Evolutionary conservation across 2,888 invertebrate species (phyloP).

Genomic region (Caenorhabditis drosophilae): DNA sequence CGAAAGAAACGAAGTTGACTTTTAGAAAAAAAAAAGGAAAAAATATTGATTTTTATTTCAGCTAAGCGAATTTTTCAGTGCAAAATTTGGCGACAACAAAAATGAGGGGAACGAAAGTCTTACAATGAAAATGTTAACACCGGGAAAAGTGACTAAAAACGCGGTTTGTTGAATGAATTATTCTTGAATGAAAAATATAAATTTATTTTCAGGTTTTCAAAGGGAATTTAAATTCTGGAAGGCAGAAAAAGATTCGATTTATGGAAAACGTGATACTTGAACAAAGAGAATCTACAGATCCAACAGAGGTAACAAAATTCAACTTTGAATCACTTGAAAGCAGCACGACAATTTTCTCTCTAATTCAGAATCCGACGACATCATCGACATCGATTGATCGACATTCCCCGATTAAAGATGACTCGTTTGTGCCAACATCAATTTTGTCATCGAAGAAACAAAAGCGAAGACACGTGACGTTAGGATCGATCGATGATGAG

Average conservation of each 20-base stretch:
- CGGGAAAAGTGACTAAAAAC: slow-evolving; percentile 1
- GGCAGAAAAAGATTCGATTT: slow-evolving; percentile 11
- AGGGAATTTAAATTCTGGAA: neutral
- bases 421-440: slow-evolving; percentile 10
- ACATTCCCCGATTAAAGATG: slow-evolving; percentile 10
- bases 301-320: slow-evolving; percentile 3
- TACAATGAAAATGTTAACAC: neutral
- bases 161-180: neutral
- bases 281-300: slow-evolving; percentile 14
- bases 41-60: slow-evolving; percentile 1
- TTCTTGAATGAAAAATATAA: neutral
- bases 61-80: slow-evolving; percentile 6
- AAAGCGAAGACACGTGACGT: no score
- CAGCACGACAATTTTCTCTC: no score
- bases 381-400: neutral
- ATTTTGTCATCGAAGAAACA: slow-evolving; percentile 18
- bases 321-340: no score
- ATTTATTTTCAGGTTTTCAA: no score
- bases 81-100: neutral
- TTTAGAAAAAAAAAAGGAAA: neutral
- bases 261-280: slow-evolving; percentile 16
- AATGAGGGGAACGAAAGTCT: neutral
- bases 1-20: slow-evolving; percentile 7
- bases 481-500: no score
- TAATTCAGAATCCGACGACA: neutral